Base-by-base conservation (phyloP, 37 sponge, comb jelly and placozoan genomes). In the Aplysina aerophoba region DNA sequence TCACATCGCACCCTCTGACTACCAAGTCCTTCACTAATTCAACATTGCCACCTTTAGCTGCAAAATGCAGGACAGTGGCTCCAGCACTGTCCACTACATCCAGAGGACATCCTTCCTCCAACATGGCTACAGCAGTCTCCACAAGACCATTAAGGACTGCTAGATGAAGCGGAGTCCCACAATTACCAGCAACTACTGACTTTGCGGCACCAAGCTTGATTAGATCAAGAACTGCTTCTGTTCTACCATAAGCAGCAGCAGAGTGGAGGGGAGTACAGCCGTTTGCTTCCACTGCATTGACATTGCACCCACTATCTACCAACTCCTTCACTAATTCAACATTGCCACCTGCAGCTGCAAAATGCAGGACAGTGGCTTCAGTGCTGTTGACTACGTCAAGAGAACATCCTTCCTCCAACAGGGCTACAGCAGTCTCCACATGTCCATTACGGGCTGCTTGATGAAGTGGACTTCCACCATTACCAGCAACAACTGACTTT, bases 151-250 rank as follows among this genome's bases (percentile, higher is more conserved):
- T 1, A 17, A 16, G 34, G 28, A 6, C 71, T 17, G 71, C 71
- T 6, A 34, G 71, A 69, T 69, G 71, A 34, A 69, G 71, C 4
- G 71, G 71, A 69, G 71, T 69, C 30, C 71, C 71, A 69, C 71
- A 16, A 11, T 31, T 28, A 69, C 34, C 17, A 27, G 71, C 71
- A 34, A 69, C 71, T 35, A 17, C 33, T 27, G 71, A 34, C 34
- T 30, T 69, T 11, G 71, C 8, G 3, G 50, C 50, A 44, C 50
- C 50, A 44, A 8, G 6, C 8, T 44, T 8, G 8, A 44, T 44
- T 8, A 44, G 8, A 11, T 44, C 8, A 44, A 44, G 50, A 44
- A 44, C 50, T 44, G 50, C 50, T 69, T 28, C 31, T 30, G 28
- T 69, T 69, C 34, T 69, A 69, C 71, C 28, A 35, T 69, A 35